Evolutionary conservation across 2,113 vertebrate species (phyloP).

Genomic region (Myocastor coypus): DNA sequence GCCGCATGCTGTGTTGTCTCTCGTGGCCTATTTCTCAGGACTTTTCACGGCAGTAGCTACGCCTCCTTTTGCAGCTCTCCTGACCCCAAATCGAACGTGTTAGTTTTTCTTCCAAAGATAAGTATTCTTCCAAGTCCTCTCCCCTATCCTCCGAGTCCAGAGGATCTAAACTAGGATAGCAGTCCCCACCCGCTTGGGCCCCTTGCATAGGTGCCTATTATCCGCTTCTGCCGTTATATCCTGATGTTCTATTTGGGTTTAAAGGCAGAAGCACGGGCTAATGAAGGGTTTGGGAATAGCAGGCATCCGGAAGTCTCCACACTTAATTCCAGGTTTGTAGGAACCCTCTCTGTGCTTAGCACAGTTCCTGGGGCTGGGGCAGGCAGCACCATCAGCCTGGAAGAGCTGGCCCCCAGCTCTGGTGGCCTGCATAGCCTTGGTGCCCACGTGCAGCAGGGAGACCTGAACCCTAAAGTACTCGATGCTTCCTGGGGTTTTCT

Average conservation of each 20-base stretch:
- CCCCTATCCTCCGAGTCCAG: not conserved
- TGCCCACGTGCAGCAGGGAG: not conserved
- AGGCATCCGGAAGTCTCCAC: conserved; percentile 53
- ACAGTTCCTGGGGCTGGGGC: not conserved
- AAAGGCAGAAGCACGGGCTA: conserved; percentile 61
- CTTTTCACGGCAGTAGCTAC: not conserved
- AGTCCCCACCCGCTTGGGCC: not conserved
- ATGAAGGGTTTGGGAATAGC: conserved; percentile 65
- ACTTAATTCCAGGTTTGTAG: conserved; percentile 52
- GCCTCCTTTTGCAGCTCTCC: not conserved
- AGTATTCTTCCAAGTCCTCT: not conserved
- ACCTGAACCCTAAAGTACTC: accelerated
- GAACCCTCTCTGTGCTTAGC: conserved; percentile 14
- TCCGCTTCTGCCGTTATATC: conserved; percentile 35
- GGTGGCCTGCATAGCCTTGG: not conserved
- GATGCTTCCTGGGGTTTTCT: not conserved
- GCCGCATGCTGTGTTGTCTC: not conserved
- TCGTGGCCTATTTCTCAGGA: not conserved
- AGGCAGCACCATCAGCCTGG: not conserved
- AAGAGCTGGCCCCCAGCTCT: not conserved
- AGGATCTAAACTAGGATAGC: not conserved
- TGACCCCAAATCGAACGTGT: not conserved
- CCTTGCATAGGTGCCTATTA: conserved; percentile 49
- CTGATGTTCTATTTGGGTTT: conserved; percentile 73
- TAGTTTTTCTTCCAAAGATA: not conserved